A percentile compares a stretch with the other conserved stretches of the same genome.
Evolutionary conservation across 2,797 vertebrate species (phyloP).

Genomic region (Manis javanica): DNA sequence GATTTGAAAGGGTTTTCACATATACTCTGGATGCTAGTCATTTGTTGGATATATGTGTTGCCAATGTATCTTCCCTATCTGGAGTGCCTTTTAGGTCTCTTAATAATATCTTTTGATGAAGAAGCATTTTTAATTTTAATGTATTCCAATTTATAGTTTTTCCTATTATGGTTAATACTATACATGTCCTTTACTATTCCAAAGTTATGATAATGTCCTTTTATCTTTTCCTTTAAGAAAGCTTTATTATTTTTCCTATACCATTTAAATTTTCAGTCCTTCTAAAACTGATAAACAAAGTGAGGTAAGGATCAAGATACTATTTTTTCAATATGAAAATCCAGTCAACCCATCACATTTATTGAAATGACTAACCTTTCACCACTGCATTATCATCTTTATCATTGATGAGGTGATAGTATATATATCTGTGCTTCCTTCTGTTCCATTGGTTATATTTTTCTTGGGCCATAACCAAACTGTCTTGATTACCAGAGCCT

Average conservation of each 20-base stretch:
- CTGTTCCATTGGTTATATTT: neutral
- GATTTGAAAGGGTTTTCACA: neutral
- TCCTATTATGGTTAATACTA: neutral
- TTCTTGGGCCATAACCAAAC: neutral
- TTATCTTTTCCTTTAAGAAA: neutral
- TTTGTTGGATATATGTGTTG: neutral
- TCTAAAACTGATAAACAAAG: neutral
- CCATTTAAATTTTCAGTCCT: neutral
- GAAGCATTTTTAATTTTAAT: slow-evolving; percentile 22
- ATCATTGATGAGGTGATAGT: neutral
- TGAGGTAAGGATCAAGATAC: neutral
- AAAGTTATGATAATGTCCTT: neutral
- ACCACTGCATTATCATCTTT: neutral
- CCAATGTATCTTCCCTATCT: neutral
- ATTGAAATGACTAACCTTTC: neutral
- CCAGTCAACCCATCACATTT: neutral
- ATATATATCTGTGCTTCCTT: neutral
- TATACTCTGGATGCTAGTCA: neutral
- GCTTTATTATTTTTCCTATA: neutral
- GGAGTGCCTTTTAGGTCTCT: neutral
- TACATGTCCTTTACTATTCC: neutral
- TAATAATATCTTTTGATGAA: neutral
- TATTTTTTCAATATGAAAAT: neutral
- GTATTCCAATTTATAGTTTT: neutral
- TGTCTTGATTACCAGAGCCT: neutral